Evolutionary conservation across 2,113 vertebrate genomes (phyloP).

Genomic region (Edolisoma coerulescens): DNA sequence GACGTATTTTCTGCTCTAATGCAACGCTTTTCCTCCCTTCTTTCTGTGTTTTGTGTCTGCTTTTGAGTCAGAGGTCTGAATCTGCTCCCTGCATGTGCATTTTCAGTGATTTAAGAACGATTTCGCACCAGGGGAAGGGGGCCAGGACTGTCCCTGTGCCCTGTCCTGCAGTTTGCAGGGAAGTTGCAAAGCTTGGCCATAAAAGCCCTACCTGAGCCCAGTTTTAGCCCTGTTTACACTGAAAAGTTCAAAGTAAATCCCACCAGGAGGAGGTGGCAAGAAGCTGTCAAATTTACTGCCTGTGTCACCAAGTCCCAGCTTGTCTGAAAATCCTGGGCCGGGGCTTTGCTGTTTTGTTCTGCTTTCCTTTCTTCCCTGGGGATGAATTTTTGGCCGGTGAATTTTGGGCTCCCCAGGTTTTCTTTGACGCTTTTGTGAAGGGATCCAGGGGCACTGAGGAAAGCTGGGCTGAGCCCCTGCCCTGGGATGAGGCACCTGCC

Average conservation of each 20-base stretch:
- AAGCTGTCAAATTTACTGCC: slow-evolving; percentile 13
- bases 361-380: slow-evolving; percentile 1
- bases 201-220: background rate
- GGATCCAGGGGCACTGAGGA: background rate
- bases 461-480: background rate
- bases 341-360: slow-evolving; percentile 27
- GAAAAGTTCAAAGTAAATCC: slow-evolving; percentile 13
- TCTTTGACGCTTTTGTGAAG: slow-evolving; percentile 14
- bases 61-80: background rate
- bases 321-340: background rate
- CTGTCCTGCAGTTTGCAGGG: background rate
- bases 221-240: background rate
- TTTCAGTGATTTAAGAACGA: background rate
- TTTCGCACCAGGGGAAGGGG: background rate
- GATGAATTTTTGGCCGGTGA: background rate
- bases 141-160: background rate
- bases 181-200: background rate
- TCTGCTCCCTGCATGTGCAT: background rate
- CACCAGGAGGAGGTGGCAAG: background rate
- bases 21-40: background rate
- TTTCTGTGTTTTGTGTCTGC: background rate
- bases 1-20: background rate
- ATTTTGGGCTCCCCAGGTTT: slow-evolving; percentile 29
- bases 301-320: background rate
- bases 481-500: background rate